Evolutionary conservation across 2,888 invertebrate genomes (phyloP), one percentile per base, ranked within the genome.

Genomic region (Laothoe populi): DNA sequence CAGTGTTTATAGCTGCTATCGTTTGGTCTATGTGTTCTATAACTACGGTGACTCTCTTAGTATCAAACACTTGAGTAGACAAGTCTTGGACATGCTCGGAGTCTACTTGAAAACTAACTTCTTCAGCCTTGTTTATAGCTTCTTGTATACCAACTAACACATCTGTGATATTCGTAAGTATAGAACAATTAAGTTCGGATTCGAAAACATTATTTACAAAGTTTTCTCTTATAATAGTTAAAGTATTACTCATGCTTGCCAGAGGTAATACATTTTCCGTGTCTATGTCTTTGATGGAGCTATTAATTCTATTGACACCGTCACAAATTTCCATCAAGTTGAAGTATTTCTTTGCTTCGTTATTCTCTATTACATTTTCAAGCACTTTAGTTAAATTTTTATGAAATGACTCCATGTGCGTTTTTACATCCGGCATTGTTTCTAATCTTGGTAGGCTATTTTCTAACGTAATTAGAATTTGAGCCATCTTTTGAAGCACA

Each of bases 311-410:
- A 60, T 82, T 87, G 1, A 92, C 81, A 7, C 82, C 82, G 68
- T 89, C 84, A 68, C 91, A 92, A 67, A 91, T 82, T 81, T 87
- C 87, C 69, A 89, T 81, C 16, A 92, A 74, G 10, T 70, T 70
- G 49, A 86, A 84, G 71, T 92, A 92, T 79, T 91, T 90, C 10
- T 75, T 78, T 1, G 86, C 79, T 26, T 92, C 88, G 66, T 92
- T 91, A 69, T 85, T 85, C 68, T 94, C 94, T 61, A 95, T 87
- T 4, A 94, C 93, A 66, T 93, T 93, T 77, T 94, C 94, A 61
- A 95, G 85, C 10, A 94, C 81, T 67, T 92, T 92, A 0, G 94
- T 94, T 19, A 95, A 77, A 69, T 94, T 78, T 88, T 93, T 86
- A 81, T 94, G 78, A 83, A 91, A 83, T 65, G 82, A 45, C 70